These are phyloP conservation scores for Epizoanthus illoricatus DNA, from an alignment of 92 coral and sea anemone species.

Conservation along the genomic window DNA sequence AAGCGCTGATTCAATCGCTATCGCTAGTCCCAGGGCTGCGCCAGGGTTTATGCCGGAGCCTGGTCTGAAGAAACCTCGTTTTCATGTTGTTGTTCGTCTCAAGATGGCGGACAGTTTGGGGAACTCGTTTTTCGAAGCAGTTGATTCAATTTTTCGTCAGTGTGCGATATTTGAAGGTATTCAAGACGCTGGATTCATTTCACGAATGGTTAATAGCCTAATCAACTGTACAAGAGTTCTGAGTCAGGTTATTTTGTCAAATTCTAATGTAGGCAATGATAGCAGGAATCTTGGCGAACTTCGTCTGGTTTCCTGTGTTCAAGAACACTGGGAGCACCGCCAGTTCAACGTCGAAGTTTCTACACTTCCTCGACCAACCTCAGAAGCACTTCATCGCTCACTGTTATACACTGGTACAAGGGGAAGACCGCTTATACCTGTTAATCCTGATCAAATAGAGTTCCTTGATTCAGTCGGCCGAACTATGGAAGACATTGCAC, in stretches of 20 bases:
- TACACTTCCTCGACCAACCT: slow-evolving; percentile 41
- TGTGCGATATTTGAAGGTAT: slow-evolving; percentile 32
- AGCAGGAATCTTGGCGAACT: slow-evolving; percentile 21
- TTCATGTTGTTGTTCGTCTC: background rate
- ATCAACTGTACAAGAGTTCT: slow-evolving; percentile 33
- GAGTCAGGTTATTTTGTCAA: background rate
- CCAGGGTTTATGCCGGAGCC: background rate
- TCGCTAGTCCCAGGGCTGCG: slow-evolving; percentile 22
- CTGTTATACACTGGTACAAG: background rate
- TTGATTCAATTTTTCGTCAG: slow-evolving; percentile 38
- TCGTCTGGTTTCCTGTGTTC: slow-evolving; percentile 35
- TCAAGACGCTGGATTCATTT: slow-evolving; percentile 38
- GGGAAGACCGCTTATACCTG: slow-evolving; percentile 50
- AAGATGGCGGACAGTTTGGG: slow-evolving; percentile 8
- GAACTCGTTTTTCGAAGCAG: slow-evolving; percentile 13
- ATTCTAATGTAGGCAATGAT: background rate
- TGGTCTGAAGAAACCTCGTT: background rate
- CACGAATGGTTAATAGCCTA: background rate
- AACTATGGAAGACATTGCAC: slow-evolving; percentile 44
- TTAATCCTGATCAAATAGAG: slow-evolving; percentile 50
- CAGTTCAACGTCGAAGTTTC: slow-evolving; percentile 39
- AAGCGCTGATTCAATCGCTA: slow-evolving; percentile 1
- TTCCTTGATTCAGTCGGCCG: slow-evolving; percentile 50
- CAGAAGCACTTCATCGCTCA: slow-evolving; percentile 41
- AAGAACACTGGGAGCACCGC: slow-evolving; percentile 48